Evolutionary conservation across 2,797 vertebrate genomes (phyloP).

Genomic region (Sebastiscus tertius): DNA sequence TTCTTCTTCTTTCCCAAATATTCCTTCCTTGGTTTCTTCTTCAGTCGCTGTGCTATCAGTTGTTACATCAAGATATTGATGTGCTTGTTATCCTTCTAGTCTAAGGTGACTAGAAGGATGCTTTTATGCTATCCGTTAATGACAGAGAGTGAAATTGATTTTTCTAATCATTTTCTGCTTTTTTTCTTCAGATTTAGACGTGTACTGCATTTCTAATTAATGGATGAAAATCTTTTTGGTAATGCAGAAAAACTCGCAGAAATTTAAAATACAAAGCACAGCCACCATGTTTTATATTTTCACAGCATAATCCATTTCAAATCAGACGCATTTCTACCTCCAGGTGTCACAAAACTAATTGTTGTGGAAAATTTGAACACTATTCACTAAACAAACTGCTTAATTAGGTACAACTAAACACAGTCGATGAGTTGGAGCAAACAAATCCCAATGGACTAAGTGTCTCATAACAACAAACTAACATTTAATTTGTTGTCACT

Average conservation of each 20-base stretch:
- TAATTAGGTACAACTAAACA: conserved; percentile 41
- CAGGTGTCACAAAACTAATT: background rate
- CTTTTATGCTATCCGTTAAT: background rate
- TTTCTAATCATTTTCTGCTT: background rate
- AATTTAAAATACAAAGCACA: background rate
- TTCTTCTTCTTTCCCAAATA: background rate
- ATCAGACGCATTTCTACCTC: background rate
- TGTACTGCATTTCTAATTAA: conserved; percentile 12
- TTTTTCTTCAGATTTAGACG: background rate
- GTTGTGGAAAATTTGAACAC: conserved; percentile 25
- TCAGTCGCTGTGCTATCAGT: background rate
- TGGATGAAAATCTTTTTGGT: conserved; percentile 1
- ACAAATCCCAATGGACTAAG: conserved; percentile 14
- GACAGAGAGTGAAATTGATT: background rate
- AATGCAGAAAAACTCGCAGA: background rate
- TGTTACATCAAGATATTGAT: background rate
- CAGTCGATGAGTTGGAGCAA: conserved; percentile 7
- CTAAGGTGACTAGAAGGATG: background rate
- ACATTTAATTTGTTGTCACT: conserved; percentile 49
- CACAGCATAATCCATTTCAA: background rate
- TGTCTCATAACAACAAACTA: conserved; percentile 41
- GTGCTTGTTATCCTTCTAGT: background rate
- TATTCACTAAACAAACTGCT: conserved; percentile 37
- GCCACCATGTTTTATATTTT: background rate
- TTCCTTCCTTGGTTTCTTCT: background rate